phyloP scores from a whole-genome alignment of 2,888 invertebrate species.

The Caenorhabditis sp. region DNA sequence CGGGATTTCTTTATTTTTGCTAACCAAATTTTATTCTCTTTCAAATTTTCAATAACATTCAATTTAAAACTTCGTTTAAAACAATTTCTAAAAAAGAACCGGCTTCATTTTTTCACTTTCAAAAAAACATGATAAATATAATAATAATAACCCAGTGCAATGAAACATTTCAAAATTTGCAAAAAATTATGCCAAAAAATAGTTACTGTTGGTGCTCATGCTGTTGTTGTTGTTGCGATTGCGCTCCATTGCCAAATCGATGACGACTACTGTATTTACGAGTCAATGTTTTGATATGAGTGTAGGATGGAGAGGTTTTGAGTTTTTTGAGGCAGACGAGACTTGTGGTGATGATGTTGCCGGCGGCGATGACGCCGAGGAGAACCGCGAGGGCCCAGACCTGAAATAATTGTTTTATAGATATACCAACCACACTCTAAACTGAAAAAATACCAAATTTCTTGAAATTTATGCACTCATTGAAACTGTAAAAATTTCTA shows the following conservation, averaged over 20 bases:
- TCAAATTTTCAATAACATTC: no score
- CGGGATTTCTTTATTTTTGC: no score
- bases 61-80: no score
- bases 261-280: conserved; percentile 52
- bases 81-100: no score
- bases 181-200: background rate
- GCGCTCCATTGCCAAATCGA: background rate
- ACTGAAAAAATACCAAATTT: no score
- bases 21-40: no score
- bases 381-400: conserved; percentile 63
- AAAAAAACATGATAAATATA: no score
- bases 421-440: no score
- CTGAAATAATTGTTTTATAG: no score
- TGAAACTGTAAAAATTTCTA: no score
- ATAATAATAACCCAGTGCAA: background rate
- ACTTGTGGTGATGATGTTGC: conserved; percentile 66
- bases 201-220: background rate
- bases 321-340: conserved; percentile 62
- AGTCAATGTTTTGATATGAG: conserved; percentile 46
- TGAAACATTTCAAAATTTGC: background rate
- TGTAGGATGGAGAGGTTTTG: conserved; percentile 42
- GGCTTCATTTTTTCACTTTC: no score
- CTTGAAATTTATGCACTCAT: no score
- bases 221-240: background rate
- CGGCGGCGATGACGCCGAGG: conserved; percentile 63